Conservation (phyloP, 2,113 vertebrate species). For the Anguilla rostrata region DNA sequence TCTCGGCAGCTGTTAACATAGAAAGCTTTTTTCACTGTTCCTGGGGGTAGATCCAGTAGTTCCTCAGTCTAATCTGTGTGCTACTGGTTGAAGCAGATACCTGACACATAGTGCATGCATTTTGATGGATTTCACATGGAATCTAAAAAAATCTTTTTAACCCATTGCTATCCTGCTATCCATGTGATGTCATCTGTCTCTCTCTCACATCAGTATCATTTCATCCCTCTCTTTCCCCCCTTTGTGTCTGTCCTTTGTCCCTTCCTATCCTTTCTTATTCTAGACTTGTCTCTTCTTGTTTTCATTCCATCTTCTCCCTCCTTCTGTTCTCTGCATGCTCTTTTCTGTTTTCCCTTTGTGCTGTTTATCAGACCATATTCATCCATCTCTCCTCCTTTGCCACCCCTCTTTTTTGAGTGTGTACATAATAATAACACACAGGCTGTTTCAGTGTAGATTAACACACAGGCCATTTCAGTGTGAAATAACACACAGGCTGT, state of each 20-base stretch:
- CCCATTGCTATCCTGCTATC: slow-evolving; percentile 8
- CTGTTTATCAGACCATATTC: slow-evolving; percentile 41
- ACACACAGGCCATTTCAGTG: too few species aligned
- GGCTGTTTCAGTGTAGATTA: slow-evolving; percentile 45
- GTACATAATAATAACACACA: slow-evolving; percentile 11
- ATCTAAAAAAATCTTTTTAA: too few species aligned
- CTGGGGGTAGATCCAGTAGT: too few species aligned
- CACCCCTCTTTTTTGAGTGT: slow-evolving; percentile 39
- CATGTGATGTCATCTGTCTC: slow-evolving; percentile 17
- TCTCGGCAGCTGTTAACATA: too few species aligned
- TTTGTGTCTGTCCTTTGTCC: slow-evolving; percentile 33
- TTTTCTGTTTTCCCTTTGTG: slow-evolving; percentile 48
- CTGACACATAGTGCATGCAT: too few species aligned
- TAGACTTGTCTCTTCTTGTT: slow-evolving; percentile 50
- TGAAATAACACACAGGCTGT: background rate
- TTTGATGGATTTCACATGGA: too few species aligned
- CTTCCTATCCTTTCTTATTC: slow-evolving; percentile 47
- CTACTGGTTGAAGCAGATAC: too few species aligned
- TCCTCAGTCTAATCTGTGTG: too few species aligned
- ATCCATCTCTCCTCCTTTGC: slow-evolving; percentile 20
- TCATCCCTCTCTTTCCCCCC: slow-evolving; percentile 30
- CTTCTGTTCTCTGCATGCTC: slow-evolving; percentile 17
- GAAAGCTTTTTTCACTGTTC: too few species aligned
- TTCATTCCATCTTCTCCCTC: slow-evolving; percentile 37
- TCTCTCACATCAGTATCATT: background rate